Evolutionary conservation across 2,888 invertebrate genomes (phyloP).

Genomic region (Dryobota labecula): DNA sequence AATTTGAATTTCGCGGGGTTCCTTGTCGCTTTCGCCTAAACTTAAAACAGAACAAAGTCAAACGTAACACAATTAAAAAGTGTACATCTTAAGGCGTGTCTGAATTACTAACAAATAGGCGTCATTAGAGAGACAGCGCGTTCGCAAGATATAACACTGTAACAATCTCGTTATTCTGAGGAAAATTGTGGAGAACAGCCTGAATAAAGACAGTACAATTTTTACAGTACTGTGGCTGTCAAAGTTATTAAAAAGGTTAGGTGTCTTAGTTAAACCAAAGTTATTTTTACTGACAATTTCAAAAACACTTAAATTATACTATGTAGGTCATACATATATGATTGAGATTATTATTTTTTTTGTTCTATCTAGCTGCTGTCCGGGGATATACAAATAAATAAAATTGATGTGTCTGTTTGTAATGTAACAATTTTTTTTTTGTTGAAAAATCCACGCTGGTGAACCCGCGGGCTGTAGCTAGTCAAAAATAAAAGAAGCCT

Average conservation of each 20-base stretch:
- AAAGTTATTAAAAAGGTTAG: constrained; percentile 29
- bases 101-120: constrained; percentile 44
- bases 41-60: not conserved
- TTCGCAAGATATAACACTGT: constrained; percentile 18
- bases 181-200: constrained; percentile 36
- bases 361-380: no score
- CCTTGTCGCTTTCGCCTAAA: no score
- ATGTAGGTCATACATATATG: not conserved
- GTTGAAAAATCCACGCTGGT: no score
- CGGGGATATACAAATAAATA: no score
- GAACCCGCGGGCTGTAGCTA: no score
- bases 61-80: constrained; percentile 20
- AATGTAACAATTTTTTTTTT: no score
- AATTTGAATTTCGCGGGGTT: no score
- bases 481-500: no score
- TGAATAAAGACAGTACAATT: constrained; percentile 28
- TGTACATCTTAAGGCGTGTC: constrained; percentile 9
- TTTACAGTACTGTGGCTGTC: constrained; percentile 6
- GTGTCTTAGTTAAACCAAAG: not conserved
- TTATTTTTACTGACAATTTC: not conserved
- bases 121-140: constrained; percentile 42
- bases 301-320: not conserved
- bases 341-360: not conserved
- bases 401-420: no score
- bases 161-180: constrained; percentile 42